Percentiles rank a stretch among this genome's conserved stretches.
Conservation (phyloP, 2,888 invertebrate genomes). For the Eurois occulta region DNA sequence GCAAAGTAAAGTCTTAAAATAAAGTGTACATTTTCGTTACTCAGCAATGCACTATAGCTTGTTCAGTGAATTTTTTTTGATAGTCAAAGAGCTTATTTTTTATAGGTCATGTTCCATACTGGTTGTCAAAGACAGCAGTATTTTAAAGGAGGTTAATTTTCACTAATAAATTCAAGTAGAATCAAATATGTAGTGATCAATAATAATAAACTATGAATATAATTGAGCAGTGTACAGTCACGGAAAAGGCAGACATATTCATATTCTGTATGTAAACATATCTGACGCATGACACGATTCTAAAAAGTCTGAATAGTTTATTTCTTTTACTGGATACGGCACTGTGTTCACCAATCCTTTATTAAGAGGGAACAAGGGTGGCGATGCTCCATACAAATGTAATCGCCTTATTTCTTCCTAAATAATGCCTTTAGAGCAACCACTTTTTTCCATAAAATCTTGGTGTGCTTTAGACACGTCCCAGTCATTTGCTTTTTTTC, state of each 20-base stretch:
- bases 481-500: too few relatives aligned
- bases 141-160: not conserved
- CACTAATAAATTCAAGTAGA: constrained; percentile 3
- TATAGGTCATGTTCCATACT: not conserved
- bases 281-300: not conserved
- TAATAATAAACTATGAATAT: not conserved
- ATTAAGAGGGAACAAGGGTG: not conserved
- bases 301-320: not conserved
- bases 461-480: too few relatives aligned
- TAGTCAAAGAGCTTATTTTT: not conserved
- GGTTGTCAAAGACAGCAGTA: not conserved
- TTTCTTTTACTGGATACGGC: not conserved
- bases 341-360: not conserved
- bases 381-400: too few relatives aligned
- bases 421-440: too few relatives aligned
- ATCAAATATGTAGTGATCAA: not conserved
- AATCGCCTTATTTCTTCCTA: too few relatives aligned
- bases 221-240: constrained; percentile 8
- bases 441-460: too few relatives aligned
- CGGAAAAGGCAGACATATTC: not conserved
- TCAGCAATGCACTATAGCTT: not conserved
- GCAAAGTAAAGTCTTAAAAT: not conserved
- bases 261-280: not conserved
- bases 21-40: not conserved
- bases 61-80: constrained; percentile 10